Conservation (phyloP, 2,797 vertebrate genomes). For the Myioborus melanocephalus region DNA sequence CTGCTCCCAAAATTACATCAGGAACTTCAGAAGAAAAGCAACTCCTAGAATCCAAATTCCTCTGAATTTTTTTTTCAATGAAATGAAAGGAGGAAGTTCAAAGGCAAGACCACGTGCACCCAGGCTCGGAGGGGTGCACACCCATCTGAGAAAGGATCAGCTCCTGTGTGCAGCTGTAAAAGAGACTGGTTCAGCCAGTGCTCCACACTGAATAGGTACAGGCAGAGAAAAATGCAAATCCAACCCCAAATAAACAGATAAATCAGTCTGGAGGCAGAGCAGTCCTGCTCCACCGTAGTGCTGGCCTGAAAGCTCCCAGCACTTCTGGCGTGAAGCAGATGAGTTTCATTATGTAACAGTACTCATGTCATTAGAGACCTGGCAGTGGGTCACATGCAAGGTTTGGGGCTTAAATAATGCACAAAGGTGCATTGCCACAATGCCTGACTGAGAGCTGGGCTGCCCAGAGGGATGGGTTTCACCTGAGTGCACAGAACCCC, state of each 20-base stretch:
- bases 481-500: not conserved
- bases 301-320: not conserved
- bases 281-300: not conserved
- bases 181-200: not conserved
- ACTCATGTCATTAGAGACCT: slow-evolving; percentile 41
- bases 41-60: not conserved
- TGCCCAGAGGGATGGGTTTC: not conserved
- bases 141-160: not conserved
- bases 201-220: not conserved
- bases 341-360: slow-evolving; percentile 37
- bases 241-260: not conserved
- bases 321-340: not conserved
- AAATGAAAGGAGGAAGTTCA: slow-evolving; percentile 27
- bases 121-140: not conserved
- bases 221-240: not conserved
- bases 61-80: slow-evolving; percentile 14
- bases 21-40: not conserved
- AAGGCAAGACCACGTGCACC: not conserved
- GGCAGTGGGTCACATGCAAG: not conserved
- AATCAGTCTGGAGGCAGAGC: not conserved
- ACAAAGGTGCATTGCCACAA: not conserved
- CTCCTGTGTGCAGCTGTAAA: not conserved
- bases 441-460: not conserved
- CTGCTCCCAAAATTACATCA: not conserved
- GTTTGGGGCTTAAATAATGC: slow-evolving; percentile 39